phyloP scores from a whole-genome alignment of 2,888 invertebrate species.

The Gnatocerus cornutus region DNA sequence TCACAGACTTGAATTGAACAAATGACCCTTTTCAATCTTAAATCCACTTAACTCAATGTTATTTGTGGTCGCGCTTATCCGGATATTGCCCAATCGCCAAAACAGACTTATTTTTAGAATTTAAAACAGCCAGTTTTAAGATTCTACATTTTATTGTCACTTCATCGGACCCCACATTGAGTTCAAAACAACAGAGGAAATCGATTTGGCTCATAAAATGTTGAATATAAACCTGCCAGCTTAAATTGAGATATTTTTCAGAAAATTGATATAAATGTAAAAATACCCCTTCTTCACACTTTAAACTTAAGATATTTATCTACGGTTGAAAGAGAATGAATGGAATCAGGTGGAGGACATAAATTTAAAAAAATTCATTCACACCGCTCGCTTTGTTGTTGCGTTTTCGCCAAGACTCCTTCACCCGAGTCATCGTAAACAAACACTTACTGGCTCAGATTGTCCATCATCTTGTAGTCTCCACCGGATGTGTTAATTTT shows the following conservation, averaged over 20 bases:
- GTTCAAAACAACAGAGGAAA: not conserved
- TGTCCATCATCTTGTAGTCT: conserved; percentile 98
- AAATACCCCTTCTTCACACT: too few relatives aligned
- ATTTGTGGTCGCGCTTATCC: not conserved
- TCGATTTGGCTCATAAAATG: not conserved
- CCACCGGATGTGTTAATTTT: conserved; percentile 90
- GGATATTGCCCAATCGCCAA: conserved; percentile 27
- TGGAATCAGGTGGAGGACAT: conserved; percentile 24
- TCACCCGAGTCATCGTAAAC: too few relatives aligned
- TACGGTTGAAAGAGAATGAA: conserved; percentile 11
- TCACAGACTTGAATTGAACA: not conserved
- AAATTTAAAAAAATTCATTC: conserved; percentile 37
- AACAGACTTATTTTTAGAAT: conserved; percentile 20
- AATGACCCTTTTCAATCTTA: not conserved
- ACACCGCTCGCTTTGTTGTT: conserved; percentile 1
- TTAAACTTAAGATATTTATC: conserved; percentile 11
- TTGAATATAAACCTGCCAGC: not conserved
- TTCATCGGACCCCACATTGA: not conserved
- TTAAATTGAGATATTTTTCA: not conserved
- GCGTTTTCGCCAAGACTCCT: conserved; percentile 11
- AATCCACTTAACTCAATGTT: conserved; percentile 7
- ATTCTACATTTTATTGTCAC: not conserved
- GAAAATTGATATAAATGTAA: not conserved
- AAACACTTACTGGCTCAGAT: conserved; percentile 87
- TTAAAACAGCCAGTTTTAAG: not conserved